These are phyloP conservation scores for Sandelia bainsii DNA, from an alignment of 2,797 vertebrate species.

Conservation along the genomic window DNA sequence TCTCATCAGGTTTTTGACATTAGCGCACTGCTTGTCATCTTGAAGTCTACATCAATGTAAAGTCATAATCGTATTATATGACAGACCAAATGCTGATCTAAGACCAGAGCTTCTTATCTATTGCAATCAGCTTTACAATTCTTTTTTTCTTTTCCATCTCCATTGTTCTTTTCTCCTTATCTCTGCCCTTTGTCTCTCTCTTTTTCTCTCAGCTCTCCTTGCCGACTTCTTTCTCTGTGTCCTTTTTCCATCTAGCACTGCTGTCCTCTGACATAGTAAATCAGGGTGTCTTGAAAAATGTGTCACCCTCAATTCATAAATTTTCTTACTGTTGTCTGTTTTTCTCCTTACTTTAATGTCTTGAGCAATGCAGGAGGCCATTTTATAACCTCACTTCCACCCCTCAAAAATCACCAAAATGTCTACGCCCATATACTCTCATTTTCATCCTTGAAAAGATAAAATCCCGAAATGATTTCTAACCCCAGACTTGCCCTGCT, in stretches of 20 bases:
- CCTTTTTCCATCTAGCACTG: not conserved
- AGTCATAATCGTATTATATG: conserved; percentile 42
- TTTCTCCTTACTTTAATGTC: conserved; percentile 32
- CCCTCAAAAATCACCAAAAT: conserved; percentile 44
- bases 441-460: conserved; percentile 43
- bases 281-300: conserved; percentile 44
- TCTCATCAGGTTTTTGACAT: conserved; percentile 61
- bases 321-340: not conserved
- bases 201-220: conserved; percentile 5
- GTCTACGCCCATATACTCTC: conserved; percentile 44
- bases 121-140: conserved; percentile 37
- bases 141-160: not conserved
- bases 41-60: conserved; percentile 48
- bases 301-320: conserved; percentile 9
- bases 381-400: conserved; percentile 59
- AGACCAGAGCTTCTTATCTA: conserved; percentile 18
- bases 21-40: conserved; percentile 55
- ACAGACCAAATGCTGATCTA: conserved; percentile 32
- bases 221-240: not conserved
- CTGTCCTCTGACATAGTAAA: conserved; percentile 48
- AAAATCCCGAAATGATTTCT: conserved; percentile 31
- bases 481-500: conserved; percentile 13
- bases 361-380: conserved; percentile 46
- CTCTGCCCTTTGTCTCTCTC: conserved; percentile 2
- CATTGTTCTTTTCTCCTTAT: conserved; percentile 16